Base-by-base conservation (phyloP, 2,113 vertebrate species). In the Conger conger region DNA sequence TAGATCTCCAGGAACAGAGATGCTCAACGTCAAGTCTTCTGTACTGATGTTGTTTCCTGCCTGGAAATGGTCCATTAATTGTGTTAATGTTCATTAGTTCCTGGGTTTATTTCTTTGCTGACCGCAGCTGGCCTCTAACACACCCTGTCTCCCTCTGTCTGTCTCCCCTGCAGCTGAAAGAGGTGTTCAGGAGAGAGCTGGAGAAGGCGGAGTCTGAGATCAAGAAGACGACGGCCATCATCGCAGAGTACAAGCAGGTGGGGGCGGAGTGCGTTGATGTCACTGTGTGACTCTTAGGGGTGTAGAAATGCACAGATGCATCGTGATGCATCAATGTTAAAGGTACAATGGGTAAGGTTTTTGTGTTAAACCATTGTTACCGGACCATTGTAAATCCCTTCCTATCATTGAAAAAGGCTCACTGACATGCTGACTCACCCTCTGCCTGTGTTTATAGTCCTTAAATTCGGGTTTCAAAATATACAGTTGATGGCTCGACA, bases 241-340 rank as follows among this genome's bases (percentile, higher is more conserved):
- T 99, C 84, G 95, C 97, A 0, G 98, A 99, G 86, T 99, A 99
- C 88, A 99, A 99, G 91, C 98, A 99, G 97, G 98, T 99, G 93
- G 57, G 57, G 16, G 68, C 30, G 16, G 7, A 30, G 27, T 54
- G 33, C 3, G n/a, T 35, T 40, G 20, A 20, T 63, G 17, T 57
- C 79, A 20, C 79, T 6, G 40, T 54, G 45, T 18, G 13, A 53
- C 45, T 3, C n/a, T n/a, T n/a, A n/a, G n/a, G n/a, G n/a, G n/a
- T n/a, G n/a, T n/a, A n/a, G n/a, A n/a, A n/a, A n/a, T n/a, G n/a
- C n/a, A n/a, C n/a, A n/a, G n/a, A n/a, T n/a, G n/a, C n/a, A n/a
- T n/a, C n/a, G n/a, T n/a, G n/a, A n/a, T n/a, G n/a, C n/a, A n/a
- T n/a, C n/a, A n/a, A n/a, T n/a, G n/a, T n/a, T n/a, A n/a, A n/a